A percentile compares a stretch with the other conserved stretches of the same genome.
These are phyloP conservation scores for Limnephilus marmoratus DNA, from an alignment of 2,888 invertebrate genomes.

Conservation along the genomic window DNA sequence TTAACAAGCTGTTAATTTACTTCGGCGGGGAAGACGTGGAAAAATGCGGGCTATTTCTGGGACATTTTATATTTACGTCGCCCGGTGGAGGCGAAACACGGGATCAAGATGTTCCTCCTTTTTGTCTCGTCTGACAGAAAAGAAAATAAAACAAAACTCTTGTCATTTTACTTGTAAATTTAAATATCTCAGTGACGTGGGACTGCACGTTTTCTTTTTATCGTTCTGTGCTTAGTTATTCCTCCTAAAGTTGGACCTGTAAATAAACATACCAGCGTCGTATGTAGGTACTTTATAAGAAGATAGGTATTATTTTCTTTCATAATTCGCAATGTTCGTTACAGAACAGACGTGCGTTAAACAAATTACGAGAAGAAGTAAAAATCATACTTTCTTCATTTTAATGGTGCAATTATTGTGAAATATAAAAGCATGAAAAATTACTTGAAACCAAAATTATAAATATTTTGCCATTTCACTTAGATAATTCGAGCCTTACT, in stretches of 20 bases:
- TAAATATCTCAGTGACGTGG: slow-evolving; percentile 13
- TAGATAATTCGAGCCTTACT: background rate
- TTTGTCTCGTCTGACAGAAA: background rate
- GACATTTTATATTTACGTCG: slow-evolving; percentile 7
- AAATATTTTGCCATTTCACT: background rate
- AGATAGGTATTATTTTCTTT: background rate
- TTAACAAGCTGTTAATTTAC: slow-evolving; percentile 65
- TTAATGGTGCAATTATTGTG: too few species aligned
- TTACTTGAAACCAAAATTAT: background rate
- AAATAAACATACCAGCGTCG: background rate
- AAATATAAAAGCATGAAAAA: too few species aligned
- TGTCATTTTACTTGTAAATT: slow-evolving; percentile 28
- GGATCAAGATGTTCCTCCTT: slow-evolving; percentile 17
- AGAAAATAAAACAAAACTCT: slow-evolving; percentile 17
- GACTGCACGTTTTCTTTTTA: background rate
- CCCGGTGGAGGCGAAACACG: slow-evolving; percentile 30
- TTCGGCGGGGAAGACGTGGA: slow-evolving; percentile 58
- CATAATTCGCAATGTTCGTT: background rate
- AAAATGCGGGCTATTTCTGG: slow-evolving; percentile 61
- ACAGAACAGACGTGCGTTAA: background rate
- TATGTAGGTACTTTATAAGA: background rate
- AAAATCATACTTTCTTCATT: background rate
- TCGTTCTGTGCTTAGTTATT: background rate
- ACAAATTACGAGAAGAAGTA: background rate
- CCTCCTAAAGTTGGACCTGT: background rate